phyloP scores from a whole-genome alignment of 2,797 vertebrate genomes.

The Macropus fuliginosus region DNA sequence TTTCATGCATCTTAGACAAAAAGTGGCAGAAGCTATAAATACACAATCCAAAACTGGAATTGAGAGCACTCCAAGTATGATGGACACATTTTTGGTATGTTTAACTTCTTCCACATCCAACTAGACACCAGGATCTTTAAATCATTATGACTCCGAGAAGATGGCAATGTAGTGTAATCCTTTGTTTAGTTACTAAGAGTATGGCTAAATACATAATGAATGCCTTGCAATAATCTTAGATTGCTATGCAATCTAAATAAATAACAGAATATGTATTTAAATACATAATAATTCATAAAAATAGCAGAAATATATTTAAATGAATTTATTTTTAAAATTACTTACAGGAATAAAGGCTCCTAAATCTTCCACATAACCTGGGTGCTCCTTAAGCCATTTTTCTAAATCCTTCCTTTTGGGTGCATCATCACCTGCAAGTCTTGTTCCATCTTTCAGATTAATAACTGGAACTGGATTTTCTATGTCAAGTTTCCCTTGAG shows the following conservation, averaged over 20 bases:
- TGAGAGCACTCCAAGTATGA: neutral
- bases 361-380: constrained; percentile 96
- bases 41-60: neutral
- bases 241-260: neutral
- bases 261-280: neutral
- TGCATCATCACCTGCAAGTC: constrained; percentile 97
- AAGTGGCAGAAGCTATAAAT: neutral
- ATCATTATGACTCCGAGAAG: neutral
- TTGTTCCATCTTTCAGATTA: constrained; percentile 97
- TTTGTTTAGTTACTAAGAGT: neutral
- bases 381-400: constrained; percentile 96
- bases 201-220: neutral
- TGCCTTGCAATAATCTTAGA: neutral
- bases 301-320: neutral
- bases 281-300: neutral
- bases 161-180: neutral
- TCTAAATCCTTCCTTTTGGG: constrained; percentile 95
- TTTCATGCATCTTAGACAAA: neutral
- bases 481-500: constrained; percentile 87
- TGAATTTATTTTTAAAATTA: constrained; percentile 57
- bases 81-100: neutral
- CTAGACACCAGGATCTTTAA: neutral
- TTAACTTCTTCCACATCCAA: neutral
- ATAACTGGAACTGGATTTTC: constrained; percentile 97
- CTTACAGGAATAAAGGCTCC: constrained; percentile 97